phyloP scores from a whole-genome alignment of 2,888 invertebrate species.

The Agonopterix heracliana region DNA sequence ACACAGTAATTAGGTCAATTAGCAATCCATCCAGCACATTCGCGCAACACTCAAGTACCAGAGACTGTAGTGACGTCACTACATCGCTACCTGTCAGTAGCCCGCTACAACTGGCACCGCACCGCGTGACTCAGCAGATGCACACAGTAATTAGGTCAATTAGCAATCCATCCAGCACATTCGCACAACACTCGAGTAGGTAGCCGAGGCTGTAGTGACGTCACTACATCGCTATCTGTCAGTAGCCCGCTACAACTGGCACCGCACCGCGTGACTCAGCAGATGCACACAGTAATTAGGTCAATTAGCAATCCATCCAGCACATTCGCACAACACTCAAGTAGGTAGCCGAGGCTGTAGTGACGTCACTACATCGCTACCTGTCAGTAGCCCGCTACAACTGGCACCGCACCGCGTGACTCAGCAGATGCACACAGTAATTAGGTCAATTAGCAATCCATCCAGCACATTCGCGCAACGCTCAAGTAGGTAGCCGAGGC shows the following conservation, averaged over 20 bases:
- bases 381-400: neutral
- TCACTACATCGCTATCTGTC: too few species aligned
- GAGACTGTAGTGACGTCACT: too few species aligned
- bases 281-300: conserved; percentile 11
- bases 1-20: conserved; percentile 15
- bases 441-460: conserved; percentile 18
- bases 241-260: neutral
- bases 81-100: too few species aligned
- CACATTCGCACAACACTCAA: neutral
- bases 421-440: conserved; percentile 9
- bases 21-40: conserved; percentile 11
- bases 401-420: conserved; percentile 3
- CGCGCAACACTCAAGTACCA: neutral
- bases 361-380: too few species aligned
- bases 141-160: conserved; percentile 15
- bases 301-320: conserved; percentile 15
- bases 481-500: too few species aligned
- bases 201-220: too few species aligned
- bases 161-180: conserved; percentile 11
- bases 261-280: conserved; percentile 8
- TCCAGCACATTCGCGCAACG: neutral
- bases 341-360: too few species aligned
- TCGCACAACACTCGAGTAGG: neutral
- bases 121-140: conserved; percentile 9
- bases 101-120: conserved; percentile 2